These are phyloP conservation scores for Trematomus loennbergii DNA, from an alignment of 2,113 vertebrate genomes.

Conservation along the genomic window DNA sequence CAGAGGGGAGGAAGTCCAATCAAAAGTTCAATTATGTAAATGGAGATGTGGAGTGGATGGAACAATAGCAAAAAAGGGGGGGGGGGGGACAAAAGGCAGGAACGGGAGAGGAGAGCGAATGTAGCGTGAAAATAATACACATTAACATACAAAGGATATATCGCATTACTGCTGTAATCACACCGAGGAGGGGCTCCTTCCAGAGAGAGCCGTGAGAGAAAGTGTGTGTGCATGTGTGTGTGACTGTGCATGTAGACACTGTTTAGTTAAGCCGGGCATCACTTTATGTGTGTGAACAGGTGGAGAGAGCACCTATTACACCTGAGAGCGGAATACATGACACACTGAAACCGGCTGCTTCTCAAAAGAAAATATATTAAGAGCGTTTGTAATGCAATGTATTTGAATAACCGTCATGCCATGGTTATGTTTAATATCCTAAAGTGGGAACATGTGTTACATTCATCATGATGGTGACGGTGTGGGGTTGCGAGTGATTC, in stretches of 20 bases:
- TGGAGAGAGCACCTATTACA: slow-evolving; percentile 7
- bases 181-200: slow-evolving; percentile 45
- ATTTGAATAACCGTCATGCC: slow-evolving; percentile 2
- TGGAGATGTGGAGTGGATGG: slow-evolving; percentile 79
- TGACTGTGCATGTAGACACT: slow-evolving; percentile 43
- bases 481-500: slow-evolving; percentile 38
- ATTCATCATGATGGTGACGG: slow-evolving; percentile 25
- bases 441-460: slow-evolving; percentile 43
- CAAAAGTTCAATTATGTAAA: slow-evolving; percentile 87
- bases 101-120: slow-evolving; percentile 70
- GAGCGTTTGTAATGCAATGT: neutral
- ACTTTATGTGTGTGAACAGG: slow-evolving; percentile 47
- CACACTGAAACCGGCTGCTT: neutral
- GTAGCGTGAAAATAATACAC: slow-evolving; percentile 81
- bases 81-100: slow-evolving; percentile 65
- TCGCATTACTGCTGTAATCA: slow-evolving; percentile 77
- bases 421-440: slow-evolving; percentile 11
- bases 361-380: too few relatives aligned
- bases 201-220: slow-evolving; percentile 47
- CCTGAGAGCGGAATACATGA: slow-evolving; percentile 13
- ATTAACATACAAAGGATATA: slow-evolving; percentile 84
- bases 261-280: slow-evolving; percentile 42
- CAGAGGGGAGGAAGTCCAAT: slow-evolving; percentile 77
- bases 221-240: slow-evolving; percentile 51
- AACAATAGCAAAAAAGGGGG: slow-evolving; percentile 66